Evolutionary conservation across 2,888 invertebrate genomes (phyloP), one percentile per base, ranked within the genome.

Genomic region (Pherbina coryleti): DNA sequence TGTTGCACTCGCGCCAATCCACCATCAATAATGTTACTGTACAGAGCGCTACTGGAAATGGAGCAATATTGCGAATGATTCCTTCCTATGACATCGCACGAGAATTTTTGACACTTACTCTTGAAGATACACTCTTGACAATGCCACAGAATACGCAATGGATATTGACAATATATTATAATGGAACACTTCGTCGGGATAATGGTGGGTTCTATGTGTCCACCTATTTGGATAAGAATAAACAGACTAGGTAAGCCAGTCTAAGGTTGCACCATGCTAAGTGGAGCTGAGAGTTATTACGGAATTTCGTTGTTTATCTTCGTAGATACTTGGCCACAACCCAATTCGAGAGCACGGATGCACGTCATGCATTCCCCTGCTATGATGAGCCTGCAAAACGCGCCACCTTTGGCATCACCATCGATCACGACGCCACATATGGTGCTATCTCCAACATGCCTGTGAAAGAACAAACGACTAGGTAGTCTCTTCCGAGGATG

Each of bases 311-410:
- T 37, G 31, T 1, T 9, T 78, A 0, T 62, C n/a, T n/a, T n/a
- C n/a, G n/a, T n/a, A 88, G 88, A 66, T 86, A 85, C 34, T 86
- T 94, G n/a, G 92, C 93, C 3, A 92, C 93, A 0, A 94, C 94
- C 0, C 94, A 94, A 79, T 92, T 95, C 74, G 93, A 94, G 85
- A 91, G 93, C 0, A 92, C 92, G 0, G 91, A 91, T 77, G 93
- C 94, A 0, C 92, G 94, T 0, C 91, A 91, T 64, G 94, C 93
- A 0, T 95, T 95, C 86, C 95, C 95, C 0, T 95, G 95, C 84
- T 95, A 93, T 84, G 95, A 95, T 83, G 93, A 88, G 75, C 89
- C 89, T 0, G 84, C 93, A 8, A 92, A 94, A 90, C 96, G 97
- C 84, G 95, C 97, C 0, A 93, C 81, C 0, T 88, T 89, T 71